Base-by-base conservation (phyloP, 1,140 invertebrate genomes). In the Pseudobourletiella spinata region DNA sequence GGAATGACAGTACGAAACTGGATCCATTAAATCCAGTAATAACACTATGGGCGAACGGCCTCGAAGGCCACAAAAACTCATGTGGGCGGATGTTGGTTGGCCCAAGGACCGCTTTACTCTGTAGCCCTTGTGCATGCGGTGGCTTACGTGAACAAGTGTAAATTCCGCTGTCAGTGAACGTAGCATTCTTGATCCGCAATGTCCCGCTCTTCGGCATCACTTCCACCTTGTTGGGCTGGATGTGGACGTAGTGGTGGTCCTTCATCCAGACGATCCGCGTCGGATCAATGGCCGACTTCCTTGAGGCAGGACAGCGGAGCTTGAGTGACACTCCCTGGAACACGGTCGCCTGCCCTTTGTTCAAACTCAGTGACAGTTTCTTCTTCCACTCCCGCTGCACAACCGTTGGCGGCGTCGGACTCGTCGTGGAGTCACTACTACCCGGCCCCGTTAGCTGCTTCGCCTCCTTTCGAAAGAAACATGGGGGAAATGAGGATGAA, bases 201-300 rank as follows among this genome's bases (percentile, higher is more conserved):
- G 88, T 86, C 6, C 89, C 89, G 78, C 90, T 92, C 71, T 86
- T 89, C 18, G 87, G 90, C 29, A 91, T 86, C 72, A 88, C 87
- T 67, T 86, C 84, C 68, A 90, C 88, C 68, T 84, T 84, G 1
- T 82, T 83, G 63, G 85, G 86, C 8, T 80, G 79, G 55, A 90
- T 76, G 29, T 63, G 55, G 46, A 73, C 26, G 43, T 83, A 81
- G 65, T 83, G 82, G 51, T 86, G 82, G 70, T 89, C 87, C 73
- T 91, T 91, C 39, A 81, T 83, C 89, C 89, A 91, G 68, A 83
- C 79, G 60, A 92, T 89, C 73, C 85, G 75, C 3, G 77, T 73
- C 30, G 51, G 56, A 46, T 70, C 68, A 0, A 67, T 43, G 16
- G n/a, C 28, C 28, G 57, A 46, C 11, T 59, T 58, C 14, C 26